Evolutionary conservation across 2,888 invertebrate species (phyloP).

Genomic region (Nemurella pictetii): DNA sequence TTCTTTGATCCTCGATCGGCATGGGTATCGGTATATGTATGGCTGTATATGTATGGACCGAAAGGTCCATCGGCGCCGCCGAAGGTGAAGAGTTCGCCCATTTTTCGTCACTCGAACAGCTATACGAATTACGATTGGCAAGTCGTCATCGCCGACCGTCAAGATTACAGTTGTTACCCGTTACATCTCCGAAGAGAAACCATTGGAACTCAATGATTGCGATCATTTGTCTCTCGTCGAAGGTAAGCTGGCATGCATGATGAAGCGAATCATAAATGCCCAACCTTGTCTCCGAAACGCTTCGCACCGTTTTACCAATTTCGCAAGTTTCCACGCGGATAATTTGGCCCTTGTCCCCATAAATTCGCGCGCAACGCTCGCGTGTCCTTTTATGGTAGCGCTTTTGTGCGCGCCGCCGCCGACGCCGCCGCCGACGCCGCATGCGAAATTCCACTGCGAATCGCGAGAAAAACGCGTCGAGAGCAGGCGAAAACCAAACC

Average conservation of each 20-base stretch:
- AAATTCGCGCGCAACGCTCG: not conserved
- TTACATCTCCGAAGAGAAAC: not conserved
- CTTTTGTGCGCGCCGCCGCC: not conserved
- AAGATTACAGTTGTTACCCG: not conserved
- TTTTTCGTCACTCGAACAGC: not conserved
- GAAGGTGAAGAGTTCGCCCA: not conserved
- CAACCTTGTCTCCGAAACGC: not conserved
- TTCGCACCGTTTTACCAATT: not conserved
- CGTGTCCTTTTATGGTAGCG: conserved; percentile 1
- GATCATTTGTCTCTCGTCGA: not conserved
- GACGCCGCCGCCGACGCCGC: not conserved
- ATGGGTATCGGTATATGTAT: not conserved
- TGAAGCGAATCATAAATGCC: not conserved
- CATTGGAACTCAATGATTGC: not conserved
- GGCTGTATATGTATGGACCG: not conserved
- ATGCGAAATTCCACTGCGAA: not conserved
- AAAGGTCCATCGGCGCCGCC: not conserved
- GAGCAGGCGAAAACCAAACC: not conserved
- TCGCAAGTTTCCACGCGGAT: not conserved
- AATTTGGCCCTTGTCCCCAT: not conserved
- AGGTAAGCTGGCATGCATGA: not conserved
- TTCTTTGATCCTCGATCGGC: not conserved
- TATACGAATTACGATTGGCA: no score
- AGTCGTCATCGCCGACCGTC: not conserved
- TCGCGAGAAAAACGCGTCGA: not conserved